A percentile compares a stretch with the other conserved stretches of the same genome.
Conservation (phyloP, 2,797 vertebrate species). For the Squalus acanthias region DNA sequence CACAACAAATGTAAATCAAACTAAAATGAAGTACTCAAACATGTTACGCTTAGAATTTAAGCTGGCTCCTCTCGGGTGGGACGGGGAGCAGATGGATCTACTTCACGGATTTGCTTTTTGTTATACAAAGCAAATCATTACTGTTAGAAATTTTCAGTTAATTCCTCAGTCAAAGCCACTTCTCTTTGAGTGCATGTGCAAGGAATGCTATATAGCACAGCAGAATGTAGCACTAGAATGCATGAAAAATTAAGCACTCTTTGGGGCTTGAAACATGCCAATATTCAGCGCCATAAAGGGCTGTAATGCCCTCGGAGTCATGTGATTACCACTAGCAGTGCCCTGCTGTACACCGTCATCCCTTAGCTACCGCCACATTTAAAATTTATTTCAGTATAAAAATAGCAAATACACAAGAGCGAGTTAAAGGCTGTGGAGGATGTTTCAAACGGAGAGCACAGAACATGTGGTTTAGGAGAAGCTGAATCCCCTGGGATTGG, state of each 20-base stretch:
- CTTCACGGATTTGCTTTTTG: not conserved
- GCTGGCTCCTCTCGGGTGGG: not conserved
- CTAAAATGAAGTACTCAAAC: not conserved
- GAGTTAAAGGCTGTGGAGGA: not conserved
- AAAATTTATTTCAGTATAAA: conserved; percentile 26
- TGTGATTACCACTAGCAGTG: not conserved
- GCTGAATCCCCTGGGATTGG: not conserved
- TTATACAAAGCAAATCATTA: not conserved
- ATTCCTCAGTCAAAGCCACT: not conserved
- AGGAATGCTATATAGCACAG: not conserved
- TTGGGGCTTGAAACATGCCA: not conserved
- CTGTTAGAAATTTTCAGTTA: not conserved
- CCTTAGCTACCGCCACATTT: not conserved
- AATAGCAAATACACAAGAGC: not conserved
- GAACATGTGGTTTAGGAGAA: conserved; percentile 5
- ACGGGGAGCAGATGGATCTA: not conserved
- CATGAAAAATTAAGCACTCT: not conserved
- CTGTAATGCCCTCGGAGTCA: not conserved
- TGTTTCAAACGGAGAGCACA: not conserved
- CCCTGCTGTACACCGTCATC: not conserved
- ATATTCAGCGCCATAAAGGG: conserved; percentile 19
- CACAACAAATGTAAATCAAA: not conserved
- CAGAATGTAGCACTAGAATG: not conserved
- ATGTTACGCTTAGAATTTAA: not conserved
- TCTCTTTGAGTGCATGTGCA: not conserved